These are phyloP conservation scores for Orestias chungarensis DNA, from an alignment of 2,797 vertebrate genomes.

Conservation along the genomic window DNA sequence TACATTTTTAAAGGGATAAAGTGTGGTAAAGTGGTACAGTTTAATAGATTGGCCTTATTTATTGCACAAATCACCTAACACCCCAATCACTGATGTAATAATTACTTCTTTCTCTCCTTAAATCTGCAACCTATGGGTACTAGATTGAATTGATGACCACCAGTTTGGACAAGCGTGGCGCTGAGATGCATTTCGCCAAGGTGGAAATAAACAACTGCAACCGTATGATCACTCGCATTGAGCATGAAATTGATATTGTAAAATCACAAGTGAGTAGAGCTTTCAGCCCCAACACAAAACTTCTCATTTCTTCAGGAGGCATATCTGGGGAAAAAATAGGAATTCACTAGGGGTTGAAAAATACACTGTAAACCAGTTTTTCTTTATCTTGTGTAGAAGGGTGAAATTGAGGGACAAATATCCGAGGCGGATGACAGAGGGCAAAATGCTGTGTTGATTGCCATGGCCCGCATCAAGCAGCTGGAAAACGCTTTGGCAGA, in stretches of 20 bases:
- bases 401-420: constrained; percentile 58
- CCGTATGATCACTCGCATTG: constrained; percentile 59
- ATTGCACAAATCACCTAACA: background rate
- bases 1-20: background rate
- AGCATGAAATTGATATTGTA: constrained; percentile 59
- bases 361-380: background rate
- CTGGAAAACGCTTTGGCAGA: constrained; percentile 69
- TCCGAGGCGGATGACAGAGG: constrained; percentile 61
- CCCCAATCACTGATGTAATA: constrained; percentile 5
- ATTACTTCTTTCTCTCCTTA: constrained; percentile 9
- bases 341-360: background rate
- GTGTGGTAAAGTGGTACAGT: background rate
- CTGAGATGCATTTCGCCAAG: constrained; percentile 60
- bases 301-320: background rate
- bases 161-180: constrained; percentile 54
- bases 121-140: constrained; percentile 19
- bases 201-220: constrained; percentile 70
- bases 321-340: background rate
- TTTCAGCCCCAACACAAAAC: background rate
- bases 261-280: constrained; percentile 67
- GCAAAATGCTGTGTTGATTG: constrained; percentile 47
- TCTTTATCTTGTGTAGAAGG: constrained; percentile 42
- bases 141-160: constrained; percentile 70
- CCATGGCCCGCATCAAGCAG: constrained; percentile 51
- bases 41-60: background rate